phyloP scores from a whole-genome alignment of 1,140 invertebrate species.

The Coelopa frigida region DNA sequence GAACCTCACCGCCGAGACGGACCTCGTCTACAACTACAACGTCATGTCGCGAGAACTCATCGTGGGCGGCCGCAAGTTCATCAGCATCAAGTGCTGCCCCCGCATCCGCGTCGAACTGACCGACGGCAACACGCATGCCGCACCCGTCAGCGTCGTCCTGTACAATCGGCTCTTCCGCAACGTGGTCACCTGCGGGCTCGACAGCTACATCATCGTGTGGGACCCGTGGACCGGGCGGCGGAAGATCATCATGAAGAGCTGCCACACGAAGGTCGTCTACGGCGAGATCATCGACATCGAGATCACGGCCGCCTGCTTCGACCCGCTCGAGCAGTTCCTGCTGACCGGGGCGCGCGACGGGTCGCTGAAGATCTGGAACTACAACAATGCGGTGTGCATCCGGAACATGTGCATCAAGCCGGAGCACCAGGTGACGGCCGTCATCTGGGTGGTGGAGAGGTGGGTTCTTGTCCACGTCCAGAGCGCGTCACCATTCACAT shows the following conservation, averaged over 20 bases:
- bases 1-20: constrained; percentile 49
- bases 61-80: constrained; percentile 54
- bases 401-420: constrained; percentile 55
- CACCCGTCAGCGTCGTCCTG: constrained; percentile 55
- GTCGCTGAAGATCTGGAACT: constrained; percentile 69
- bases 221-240: constrained; percentile 56
- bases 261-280: constrained; percentile 54
- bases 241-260: constrained; percentile 55
- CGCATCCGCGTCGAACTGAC: constrained; percentile 54
- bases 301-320: constrained; percentile 70
- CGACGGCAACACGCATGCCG: constrained; percentile 61
- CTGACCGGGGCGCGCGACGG: constrained; percentile 64
- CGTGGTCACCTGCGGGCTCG: constrained; percentile 59
- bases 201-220: constrained; percentile 68
- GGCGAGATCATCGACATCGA: constrained; percentile 57
- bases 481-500: neutral
- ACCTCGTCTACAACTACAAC: constrained; percentile 57
- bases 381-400: constrained; percentile 63
- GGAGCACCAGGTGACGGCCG: constrained; percentile 52
- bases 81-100: constrained; percentile 52
- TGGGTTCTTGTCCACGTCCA: too few species aligned
- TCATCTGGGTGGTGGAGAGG: constrained; percentile 53
- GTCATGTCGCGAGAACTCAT: constrained; percentile 55
- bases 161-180: constrained; percentile 63
- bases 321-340: constrained; percentile 59